Percentiles rank a stretch among this genome's conserved stretches.
These are phyloP conservation scores for Trisateles emortualis DNA, from an alignment of 2,888 invertebrate genomes.

Conservation along the genomic window DNA sequence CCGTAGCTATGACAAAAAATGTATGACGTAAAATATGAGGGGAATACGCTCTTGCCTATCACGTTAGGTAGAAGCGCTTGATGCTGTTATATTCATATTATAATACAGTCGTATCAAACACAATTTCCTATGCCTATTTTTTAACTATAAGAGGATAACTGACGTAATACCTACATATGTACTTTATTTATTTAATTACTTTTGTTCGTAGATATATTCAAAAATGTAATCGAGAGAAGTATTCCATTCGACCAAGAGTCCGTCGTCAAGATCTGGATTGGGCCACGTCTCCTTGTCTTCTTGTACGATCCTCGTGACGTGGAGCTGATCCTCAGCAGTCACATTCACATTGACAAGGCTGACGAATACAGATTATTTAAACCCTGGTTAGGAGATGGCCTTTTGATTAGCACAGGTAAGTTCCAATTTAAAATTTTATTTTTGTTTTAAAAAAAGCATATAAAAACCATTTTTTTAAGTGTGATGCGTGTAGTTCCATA, in stretches of 20 bases:
- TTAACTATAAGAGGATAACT: too few species aligned
- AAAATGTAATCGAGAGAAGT: constrained; percentile 85
- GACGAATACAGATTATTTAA: constrained; percentile 93
- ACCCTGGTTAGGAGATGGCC: constrained; percentile 94
- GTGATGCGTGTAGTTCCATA: too few species aligned
- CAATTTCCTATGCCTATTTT: background rate
- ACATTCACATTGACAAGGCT: constrained; percentile 93
- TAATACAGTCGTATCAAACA: too few species aligned
- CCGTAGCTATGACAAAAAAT: too few species aligned
- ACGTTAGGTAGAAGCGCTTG: too few species aligned
- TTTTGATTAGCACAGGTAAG: constrained; percentile 92
- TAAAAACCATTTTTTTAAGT: too few species aligned
- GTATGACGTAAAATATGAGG: too few species aligned
- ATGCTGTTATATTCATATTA: too few species aligned
- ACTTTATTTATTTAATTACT: background rate
- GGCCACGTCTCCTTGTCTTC: constrained; percentile 91
- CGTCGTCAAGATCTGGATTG: constrained; percentile 91
- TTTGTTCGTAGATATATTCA: constrained; percentile 89
- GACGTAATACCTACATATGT: background rate
- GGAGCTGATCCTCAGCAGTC: constrained; percentile 92
- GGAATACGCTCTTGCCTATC: too few species aligned
- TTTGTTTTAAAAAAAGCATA: too few species aligned
- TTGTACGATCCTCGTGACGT: constrained; percentile 92
- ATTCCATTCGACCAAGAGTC: constrained; percentile 83
- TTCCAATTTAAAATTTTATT: constrained; percentile 16